Conservation (phyloP, 2,797 vertebrate genomes). For the Tiaroga cobitis region DNA sequence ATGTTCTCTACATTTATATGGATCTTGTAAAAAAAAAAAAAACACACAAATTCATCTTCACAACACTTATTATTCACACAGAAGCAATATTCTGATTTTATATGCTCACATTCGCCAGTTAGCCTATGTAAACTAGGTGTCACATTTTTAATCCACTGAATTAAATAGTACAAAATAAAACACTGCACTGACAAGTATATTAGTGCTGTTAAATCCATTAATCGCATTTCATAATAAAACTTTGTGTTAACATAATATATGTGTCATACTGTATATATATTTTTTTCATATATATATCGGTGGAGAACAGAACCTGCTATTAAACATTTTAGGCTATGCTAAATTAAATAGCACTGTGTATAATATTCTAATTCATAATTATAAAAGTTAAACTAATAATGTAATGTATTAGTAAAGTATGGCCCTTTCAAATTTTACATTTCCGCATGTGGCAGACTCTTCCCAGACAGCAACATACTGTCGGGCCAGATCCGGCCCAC, state of each 20-base stretch:
- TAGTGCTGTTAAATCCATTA: no score
- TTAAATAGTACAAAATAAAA: no score
- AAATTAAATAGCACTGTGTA: background rate
- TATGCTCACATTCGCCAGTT: background rate
- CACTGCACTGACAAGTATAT: no score
- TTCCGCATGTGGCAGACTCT: background rate
- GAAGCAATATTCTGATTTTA: background rate
- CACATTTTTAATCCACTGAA: no score
- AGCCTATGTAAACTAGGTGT: no score
- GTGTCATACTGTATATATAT: no score
- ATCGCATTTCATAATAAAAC: no score
- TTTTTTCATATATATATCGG: no score
- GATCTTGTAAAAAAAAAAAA: background rate
- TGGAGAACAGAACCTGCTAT: no score
- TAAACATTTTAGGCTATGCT: background rate
- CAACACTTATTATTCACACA: conserved; percentile 1
- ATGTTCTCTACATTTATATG: background rate
- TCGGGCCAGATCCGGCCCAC: no score
- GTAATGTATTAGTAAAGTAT: background rate
- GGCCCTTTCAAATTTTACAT: background rate
- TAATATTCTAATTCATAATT: background rate
- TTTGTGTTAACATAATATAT: no score
- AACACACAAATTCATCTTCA: background rate
- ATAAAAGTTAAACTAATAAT: background rate
- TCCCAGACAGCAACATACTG: no score